phyloP scores from a whole-genome alignment of 2,797 vertebrate genomes.

The Prunella strophiata region DNA sequence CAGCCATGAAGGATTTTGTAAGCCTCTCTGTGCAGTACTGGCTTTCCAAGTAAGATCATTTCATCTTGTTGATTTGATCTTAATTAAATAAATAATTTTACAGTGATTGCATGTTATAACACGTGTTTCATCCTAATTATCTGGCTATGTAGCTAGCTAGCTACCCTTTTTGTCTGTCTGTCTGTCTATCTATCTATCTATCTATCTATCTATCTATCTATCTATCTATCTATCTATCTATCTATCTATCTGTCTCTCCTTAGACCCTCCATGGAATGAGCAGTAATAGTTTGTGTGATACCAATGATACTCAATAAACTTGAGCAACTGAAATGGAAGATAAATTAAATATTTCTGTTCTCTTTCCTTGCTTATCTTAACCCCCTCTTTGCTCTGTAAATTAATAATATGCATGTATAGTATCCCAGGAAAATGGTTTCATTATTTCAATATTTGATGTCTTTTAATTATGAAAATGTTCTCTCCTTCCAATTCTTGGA shows the following conservation, averaged over 20 bases:
- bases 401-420: not conserved
- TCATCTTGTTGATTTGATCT: not conserved
- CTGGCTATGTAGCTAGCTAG: not conserved
- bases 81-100: not conserved
- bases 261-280: not conserved
- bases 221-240: not conserved
- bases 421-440: not conserved
- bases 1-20: not conserved
- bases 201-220: not conserved
- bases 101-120: not conserved
- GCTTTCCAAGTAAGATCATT: not conserved
- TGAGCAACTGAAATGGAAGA: not conserved
- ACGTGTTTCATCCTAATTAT: not conserved
- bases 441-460: not conserved
- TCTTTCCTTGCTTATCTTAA: not conserved
- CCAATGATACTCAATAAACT: not conserved
- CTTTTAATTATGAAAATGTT: not conserved
- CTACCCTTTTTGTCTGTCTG: not conserved
- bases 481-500: not conserved
- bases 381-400: not conserved
- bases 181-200: not conserved
- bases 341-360: not conserved
- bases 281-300: not conserved
- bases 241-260: not conserved
- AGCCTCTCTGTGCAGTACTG: not conserved